Evolutionary conservation across 1,140 invertebrate genomes (phyloP), one percentile per base, ranked within the genome.

Genomic region (Solenopsis invicta): DNA sequence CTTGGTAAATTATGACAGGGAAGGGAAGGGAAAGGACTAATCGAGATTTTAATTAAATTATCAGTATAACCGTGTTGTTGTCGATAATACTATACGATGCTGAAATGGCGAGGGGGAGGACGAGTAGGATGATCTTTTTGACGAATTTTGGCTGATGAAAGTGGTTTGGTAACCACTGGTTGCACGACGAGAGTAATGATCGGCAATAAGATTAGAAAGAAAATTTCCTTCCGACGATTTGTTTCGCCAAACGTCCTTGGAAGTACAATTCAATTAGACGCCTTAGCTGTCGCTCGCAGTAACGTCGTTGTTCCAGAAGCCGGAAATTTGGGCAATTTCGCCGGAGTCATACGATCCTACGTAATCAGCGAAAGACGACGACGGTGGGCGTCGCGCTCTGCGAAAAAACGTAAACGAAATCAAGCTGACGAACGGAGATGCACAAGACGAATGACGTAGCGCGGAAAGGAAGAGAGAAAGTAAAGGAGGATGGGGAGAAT

Each of bases 1-100:
- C 13, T 41, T 41, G n/a, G 4, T 41, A 29, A 67, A 54, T 52
- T 18, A 50, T 62, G 13, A 16, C 4, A 18, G 34, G 16, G 48
- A 2, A 18, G 34, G 16, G 48, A 2, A 80, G 84, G 59, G 48
- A 2, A 80, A 76, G 59, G 84, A 84, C 56, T 87, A 75, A 90
- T 87, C 89, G 85, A 90, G 78, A 90, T 85, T 89, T 54, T 90
- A 90, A 90, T 90, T 90, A 87, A 87, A 50, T 90, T 87, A 64
- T 66, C 76, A 48, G n/a, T 45, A 61, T 89, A 87, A 87, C 86
- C 81, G 61, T 52, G 77, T 89, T 76, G 59, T 80, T 67, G 61
- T 52, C 88, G 88, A 88, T 89, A 89, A 89, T 72, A 54, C 21
- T 52, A 62, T 71, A 45, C 82, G 45, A 64, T 54, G 10, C 10